Evolutionary conservation across 2,888 invertebrate genomes (phyloP).

Genomic region (Tipula unca): DNA sequence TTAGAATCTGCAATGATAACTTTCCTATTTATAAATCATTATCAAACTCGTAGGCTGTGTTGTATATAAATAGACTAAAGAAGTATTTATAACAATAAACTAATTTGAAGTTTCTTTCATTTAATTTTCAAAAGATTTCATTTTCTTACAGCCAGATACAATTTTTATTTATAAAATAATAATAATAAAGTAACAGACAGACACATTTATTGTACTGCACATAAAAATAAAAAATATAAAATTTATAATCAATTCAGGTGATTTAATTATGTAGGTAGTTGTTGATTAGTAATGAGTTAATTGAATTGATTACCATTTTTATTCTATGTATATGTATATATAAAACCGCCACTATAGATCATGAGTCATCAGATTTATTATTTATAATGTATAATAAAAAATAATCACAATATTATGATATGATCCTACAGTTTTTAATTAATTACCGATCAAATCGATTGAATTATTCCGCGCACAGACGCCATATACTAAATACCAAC

Average conservation of each 20-base stretch:
- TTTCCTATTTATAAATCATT: background rate
- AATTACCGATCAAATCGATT: background rate
- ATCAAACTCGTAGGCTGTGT: background rate
- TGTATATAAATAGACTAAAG: background rate
- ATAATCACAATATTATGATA: background rate
- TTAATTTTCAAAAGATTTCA: background rate
- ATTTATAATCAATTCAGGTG: background rate
- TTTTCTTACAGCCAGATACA: background rate
- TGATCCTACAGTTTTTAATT: background rate
- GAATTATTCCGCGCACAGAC: background rate
- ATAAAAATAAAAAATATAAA: background rate
- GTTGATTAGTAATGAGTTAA: constrained; percentile 8
- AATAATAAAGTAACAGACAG: background rate
- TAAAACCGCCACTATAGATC: background rate
- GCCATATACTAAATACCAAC: background rate
- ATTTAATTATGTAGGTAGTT: background rate
- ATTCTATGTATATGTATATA: background rate
- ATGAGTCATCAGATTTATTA: background rate
- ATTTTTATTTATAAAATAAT: background rate
- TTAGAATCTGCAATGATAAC: background rate
- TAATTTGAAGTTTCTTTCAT: background rate
- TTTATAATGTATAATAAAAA: background rate
- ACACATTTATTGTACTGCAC: background rate
- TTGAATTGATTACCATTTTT: background rate
- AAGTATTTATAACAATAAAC: background rate